Base-by-base conservation (phyloP, 2,888 invertebrate genomes). In the Pharmacophagus antenor region DNA sequence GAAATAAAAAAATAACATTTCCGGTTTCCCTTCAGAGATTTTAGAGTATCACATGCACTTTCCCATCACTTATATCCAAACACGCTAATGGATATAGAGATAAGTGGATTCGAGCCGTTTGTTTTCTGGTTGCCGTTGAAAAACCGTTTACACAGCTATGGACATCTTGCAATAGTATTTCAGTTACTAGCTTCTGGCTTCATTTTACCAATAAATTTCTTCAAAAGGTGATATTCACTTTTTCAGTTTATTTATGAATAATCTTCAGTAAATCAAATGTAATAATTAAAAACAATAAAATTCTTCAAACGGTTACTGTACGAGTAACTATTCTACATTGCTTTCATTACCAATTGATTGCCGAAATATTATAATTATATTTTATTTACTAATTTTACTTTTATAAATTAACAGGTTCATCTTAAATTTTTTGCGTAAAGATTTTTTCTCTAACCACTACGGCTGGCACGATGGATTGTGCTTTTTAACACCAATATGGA, bases 1-100 rank as follows among this genome's bases (percentile, higher is more conserved):
- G 5, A 12, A 4, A 27, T 42, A 12, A n/a, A n/a, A 22, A 1
- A 47, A 27, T 5, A 12, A 37, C 37, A 22, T 22, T 22, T 3
- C 8, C 12, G 7, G 8, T 51, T 56, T 17, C 25, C 46, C 37
- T 56, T 15, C 76, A 92, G 93, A 63, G 94, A 95, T 60, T 96
- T 95, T 93, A 91, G 96, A 67, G 92, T 96, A 37, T 94, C 94
- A 0, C 96, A 97, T 70, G 94, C 89, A 0, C 79, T 97, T 25
- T 96, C 96, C 23, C 97, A 97, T 77, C 97, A 97, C 74, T 83
- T 94, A 2, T 96, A 93, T 74, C 93, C 96, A 0, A 97, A 97
- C 73, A 95, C 96, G 0, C 82, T 94, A 1, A 92, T 94, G 80
- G 96, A 97, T 80, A 82, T 94, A 63, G 96, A 96, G 78, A 82